These are phyloP conservation scores for Danaus melanippus DNA, from an alignment of 1,140 invertebrate genomes.

Conservation along the genomic window DNA sequence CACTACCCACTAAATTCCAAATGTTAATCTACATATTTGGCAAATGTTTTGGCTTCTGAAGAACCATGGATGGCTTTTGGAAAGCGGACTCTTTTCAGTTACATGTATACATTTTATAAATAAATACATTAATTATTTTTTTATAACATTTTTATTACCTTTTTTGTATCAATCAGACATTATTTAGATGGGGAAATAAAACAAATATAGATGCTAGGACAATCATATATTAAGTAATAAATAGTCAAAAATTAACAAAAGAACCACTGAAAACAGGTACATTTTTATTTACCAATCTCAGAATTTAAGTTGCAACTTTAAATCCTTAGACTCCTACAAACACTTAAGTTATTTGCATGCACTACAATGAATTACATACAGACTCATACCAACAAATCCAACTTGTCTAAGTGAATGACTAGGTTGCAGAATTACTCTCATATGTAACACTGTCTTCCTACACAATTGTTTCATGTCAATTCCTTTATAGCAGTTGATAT, in stretches of 20 bases:
- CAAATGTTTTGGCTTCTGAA: conserved; percentile 41
- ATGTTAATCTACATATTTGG: conserved; percentile 22
- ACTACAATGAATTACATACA: conserved; percentile 61
- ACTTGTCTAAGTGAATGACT: conserved; percentile 68
- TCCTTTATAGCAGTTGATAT: conserved; percentile 19
- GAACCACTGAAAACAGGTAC: conserved; percentile 70
- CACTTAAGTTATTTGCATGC: conserved; percentile 66
- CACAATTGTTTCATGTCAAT: conserved; percentile 16
- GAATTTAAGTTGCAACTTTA: conserved; percentile 59
- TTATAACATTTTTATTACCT: conserved; percentile 10
- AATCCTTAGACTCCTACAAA: conserved; percentile 68
- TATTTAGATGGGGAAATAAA: conserved; percentile 29
- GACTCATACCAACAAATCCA: conserved; percentile 22
- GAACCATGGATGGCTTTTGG: conserved; percentile 40
- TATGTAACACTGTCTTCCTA: conserved; percentile 33
- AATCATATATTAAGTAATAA: conserved; percentile 70
- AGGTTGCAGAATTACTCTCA: conserved; percentile 56
- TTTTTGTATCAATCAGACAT: neutral
- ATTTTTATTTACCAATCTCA: conserved; percentile 60
- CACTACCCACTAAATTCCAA: conserved; percentile 20
- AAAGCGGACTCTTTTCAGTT: conserved; percentile 48
- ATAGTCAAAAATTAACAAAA: conserved; percentile 71
- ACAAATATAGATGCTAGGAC: conserved; percentile 61
- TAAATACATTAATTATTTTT: conserved; percentile 57
- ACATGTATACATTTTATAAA: conserved; percentile 67